These are phyloP conservation scores for Epizoanthus ramosus DNA, from an alignment of 92 coral and sea anemone genomes.

Conservation along the genomic window DNA sequence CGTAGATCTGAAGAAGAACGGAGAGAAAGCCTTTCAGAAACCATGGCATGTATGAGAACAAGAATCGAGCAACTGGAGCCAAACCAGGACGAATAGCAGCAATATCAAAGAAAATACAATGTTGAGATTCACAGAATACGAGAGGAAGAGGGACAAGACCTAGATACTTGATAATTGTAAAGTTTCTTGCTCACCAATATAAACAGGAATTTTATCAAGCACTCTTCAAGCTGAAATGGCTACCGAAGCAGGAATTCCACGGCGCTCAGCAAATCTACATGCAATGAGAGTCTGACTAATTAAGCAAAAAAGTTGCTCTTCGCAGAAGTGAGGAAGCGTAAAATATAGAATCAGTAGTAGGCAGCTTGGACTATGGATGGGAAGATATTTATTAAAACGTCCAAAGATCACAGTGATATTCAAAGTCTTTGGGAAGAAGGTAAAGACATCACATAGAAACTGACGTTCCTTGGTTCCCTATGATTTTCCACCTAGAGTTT, in stretches of 20 bases:
- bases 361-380: neutral
- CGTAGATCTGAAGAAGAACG: neutral
- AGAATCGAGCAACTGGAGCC: neutral
- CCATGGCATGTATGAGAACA: neutral
- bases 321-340: neutral
- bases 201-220: constrained; percentile 3
- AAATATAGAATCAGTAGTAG: neutral
- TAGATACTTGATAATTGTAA: no score
- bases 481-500: no score
- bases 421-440: neutral
- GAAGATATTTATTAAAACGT: neutral
- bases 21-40: neutral
- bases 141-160: constrained; percentile 1
- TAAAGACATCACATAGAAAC: no score
- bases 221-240: neutral
- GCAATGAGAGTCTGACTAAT: neutral
- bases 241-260: constrained; percentile 12
- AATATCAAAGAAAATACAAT: neutral
- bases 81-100: neutral
- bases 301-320: neutral
- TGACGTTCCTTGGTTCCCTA: no score
- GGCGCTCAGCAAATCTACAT: neutral
- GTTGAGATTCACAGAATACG: neutral
- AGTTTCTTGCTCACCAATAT: neutral
- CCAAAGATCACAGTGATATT: neutral